Evolutionary conservation across 2,888 invertebrate species (phyloP), one percentile per base, ranked within the genome.

Genomic region (Pristionchus mayeri): DNA sequence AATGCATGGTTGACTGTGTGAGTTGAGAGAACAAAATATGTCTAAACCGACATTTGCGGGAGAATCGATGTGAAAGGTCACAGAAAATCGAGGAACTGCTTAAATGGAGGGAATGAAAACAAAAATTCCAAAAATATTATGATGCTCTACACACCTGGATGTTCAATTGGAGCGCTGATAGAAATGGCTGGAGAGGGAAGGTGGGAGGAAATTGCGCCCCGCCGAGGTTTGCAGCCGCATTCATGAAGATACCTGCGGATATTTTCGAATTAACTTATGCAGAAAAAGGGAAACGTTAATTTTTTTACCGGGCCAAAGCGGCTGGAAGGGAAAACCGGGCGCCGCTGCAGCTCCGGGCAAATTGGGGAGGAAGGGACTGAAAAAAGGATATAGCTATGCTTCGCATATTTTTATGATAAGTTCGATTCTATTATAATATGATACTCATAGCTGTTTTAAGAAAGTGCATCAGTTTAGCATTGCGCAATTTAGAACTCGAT

Each of bases 241-340:
- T 89, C 57, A 88, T 85, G 13, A 90, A 71, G 40, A 90, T 82
- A 2, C 88, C 88, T 40, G 71, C 54, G 21, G 21, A 54, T 44
- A 44, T 44, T 44, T 44, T 44, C 44, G 44, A 44, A 44, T 9
- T 44, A 13, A 44, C 13, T n/a, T 44, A 13, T 9, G 44, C 13
- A 9, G 44, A 9, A 44, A 44, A 44, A 16, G 7, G 54, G n/a
- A n/a, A n/a, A n/a, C n/a, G n/a, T 18, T 4, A 54, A 54, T 18
- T 78, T 27, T 2, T 27, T 48, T 18, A 86, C 83, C 80, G 24
- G 80, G 87, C 87, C 87, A 88, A 1, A 87, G 78, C 0, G 85
- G 83, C 11, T 84, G 88, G 16, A 87, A 78, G 24, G 87, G 85
- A 60, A 87, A 87, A 86, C 37, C 85, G 30, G 44, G 86, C 83